phyloP scores from a whole-genome alignment of 2,113 vertebrate genomes.

The Collichthys lucidus region DNA sequence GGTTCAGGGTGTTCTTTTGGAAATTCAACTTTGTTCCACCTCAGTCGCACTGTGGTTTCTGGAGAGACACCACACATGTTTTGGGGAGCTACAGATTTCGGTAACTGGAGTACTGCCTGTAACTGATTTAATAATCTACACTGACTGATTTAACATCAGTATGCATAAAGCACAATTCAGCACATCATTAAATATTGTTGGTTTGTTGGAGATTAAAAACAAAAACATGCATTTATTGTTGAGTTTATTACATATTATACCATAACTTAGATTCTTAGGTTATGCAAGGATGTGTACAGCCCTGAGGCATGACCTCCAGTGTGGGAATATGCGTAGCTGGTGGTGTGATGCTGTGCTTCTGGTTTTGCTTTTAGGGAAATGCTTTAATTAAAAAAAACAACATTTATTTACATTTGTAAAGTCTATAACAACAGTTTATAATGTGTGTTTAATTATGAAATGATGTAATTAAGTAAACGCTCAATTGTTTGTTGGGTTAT shows the following conservation, averaged over 20 bases:
- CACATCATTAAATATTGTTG: not conserved
- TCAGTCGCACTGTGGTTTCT: not conserved
- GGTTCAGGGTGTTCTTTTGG: constrained; percentile 30
- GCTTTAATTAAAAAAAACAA: not conserved
- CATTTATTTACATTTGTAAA: not conserved
- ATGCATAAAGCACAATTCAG: too few relatives aligned
- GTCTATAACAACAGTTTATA: not conserved
- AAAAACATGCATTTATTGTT: not conserved
- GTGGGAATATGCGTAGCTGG: not conserved
- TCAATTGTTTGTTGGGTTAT: not conserved
- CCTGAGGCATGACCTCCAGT: not conserved
- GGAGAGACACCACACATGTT: not conserved
- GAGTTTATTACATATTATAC: not conserved
- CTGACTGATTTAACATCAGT: not conserved
- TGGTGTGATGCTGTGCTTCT: not conserved
- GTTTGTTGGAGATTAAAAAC: not conserved
- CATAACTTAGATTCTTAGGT: not conserved
- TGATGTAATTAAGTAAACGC: constrained; percentile 2
- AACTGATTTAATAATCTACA: not conserved
- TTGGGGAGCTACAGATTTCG: not conserved
- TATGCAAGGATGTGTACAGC: not conserved
- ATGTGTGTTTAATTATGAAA: constrained; percentile 33
- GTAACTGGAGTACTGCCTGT: not conserved
- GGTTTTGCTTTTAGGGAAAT: not conserved
- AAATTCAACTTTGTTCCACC: constrained; percentile 14